Percentiles rank a stretch among this genome's conserved stretches.
Evolutionary conservation across 1,140 invertebrate species (phyloP).

Genomic region (Theocolax elegans): DNA sequence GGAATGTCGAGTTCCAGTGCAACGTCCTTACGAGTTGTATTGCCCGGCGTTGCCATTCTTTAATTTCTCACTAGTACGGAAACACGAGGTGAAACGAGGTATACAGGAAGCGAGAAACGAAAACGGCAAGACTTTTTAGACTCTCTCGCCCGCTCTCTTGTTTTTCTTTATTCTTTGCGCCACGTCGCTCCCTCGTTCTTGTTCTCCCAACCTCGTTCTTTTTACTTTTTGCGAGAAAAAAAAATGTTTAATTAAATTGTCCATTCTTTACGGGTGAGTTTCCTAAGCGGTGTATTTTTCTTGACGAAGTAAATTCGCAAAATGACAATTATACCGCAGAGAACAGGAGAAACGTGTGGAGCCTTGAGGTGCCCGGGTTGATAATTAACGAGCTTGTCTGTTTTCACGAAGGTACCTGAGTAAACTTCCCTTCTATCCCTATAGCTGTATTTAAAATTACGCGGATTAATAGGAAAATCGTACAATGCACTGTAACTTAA

Average conservation of each 20-base stretch:
- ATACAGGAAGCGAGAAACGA: not conserved
- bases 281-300: not conserved
- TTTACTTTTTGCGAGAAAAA: not conserved
- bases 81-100: not conserved
- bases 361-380: not conserved
- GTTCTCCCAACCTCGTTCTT: not conserved
- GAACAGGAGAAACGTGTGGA: not conserved
- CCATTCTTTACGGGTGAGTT: not conserved
- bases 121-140: slow-evolving; percentile 1
- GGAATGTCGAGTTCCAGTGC: slow-evolving; percentile 25
- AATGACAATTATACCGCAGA: slow-evolving; percentile 26
- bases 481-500: no score
- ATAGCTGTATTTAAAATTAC: no score
- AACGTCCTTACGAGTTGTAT: slow-evolving; percentile 3
- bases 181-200: not conserved
- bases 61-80: slow-evolving; percentile 21
- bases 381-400: slow-evolving; percentile 21
- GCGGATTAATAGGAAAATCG: no score
- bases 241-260: slow-evolving; percentile 32
- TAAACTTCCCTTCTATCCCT: no score
- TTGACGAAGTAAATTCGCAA: slow-evolving; percentile 10
- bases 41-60: slow-evolving; percentile 30
- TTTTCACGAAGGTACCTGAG: not conserved
- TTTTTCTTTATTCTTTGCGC: slow-evolving; percentile 3
- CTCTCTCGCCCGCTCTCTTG: not conserved